A percentile compares a stretch with the other conserved stretches of the same genome.
Conservation (phyloP, 2,113 vertebrate species). For the Balaeniceps rex region DNA sequence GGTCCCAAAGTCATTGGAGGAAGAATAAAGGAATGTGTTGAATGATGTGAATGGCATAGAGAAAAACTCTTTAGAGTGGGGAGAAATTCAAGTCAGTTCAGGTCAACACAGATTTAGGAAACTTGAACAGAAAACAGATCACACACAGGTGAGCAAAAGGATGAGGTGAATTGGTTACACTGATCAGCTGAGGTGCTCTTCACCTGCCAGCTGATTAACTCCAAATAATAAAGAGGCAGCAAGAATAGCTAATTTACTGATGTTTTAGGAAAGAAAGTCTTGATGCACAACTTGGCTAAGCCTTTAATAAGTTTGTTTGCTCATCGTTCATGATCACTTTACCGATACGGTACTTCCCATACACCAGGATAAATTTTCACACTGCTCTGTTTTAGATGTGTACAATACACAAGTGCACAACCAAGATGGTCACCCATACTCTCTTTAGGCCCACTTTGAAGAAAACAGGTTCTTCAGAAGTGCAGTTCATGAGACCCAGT, state of each 20-base stretch:
- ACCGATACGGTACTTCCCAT: not conserved
- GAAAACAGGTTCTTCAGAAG: not conserved
- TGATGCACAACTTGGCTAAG: not conserved
- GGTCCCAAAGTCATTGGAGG: not conserved
- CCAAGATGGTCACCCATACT: rapidly evolving
- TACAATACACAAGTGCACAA: not conserved
- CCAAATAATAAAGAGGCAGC: not conserved
- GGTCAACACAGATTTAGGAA: not conserved
- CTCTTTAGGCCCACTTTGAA: not conserved
- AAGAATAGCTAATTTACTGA: not conserved
- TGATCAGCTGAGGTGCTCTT: not conserved
- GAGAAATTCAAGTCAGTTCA: not conserved
- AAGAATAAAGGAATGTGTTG: not conserved
- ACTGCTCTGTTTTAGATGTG: not conserved
- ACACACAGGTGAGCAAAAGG: not conserved
- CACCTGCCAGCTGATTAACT: not conserved
- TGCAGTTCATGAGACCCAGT: not conserved
- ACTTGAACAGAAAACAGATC: not conserved
- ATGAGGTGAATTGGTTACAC: not conserved
- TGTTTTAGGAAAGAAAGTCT: not conserved
- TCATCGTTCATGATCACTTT: not conserved
- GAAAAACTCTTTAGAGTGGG: not conserved
- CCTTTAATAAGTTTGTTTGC: not conserved
- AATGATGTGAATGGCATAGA: not conserved
- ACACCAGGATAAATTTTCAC: not conserved